Conservation (phyloP, 2,888 invertebrate species). For the Bombyx huttoni region DNA sequence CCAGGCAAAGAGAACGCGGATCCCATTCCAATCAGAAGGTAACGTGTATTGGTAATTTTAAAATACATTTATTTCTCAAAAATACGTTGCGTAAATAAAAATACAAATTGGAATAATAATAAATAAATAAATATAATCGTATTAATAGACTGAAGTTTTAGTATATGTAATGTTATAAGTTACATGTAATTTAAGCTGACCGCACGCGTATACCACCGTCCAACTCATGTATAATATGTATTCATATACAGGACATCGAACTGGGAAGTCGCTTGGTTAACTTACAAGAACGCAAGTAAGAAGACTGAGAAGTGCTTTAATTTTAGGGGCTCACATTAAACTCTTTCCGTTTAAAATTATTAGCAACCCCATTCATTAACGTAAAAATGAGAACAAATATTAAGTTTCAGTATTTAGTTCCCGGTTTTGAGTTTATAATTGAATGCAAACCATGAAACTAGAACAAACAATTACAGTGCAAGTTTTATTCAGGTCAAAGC, state of each 20-base stretch:
- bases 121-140: too few species aligned
- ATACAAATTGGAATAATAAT: too few species aligned
- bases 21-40: background rate
- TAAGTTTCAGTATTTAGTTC: background rate
- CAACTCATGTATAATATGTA: background rate
- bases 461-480: background rate
- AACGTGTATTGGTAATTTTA: background rate
- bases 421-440: background rate
- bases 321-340: background rate
- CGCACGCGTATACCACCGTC: too few species aligned
- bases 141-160: too few species aligned
- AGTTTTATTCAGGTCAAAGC: background rate
- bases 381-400: background rate
- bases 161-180: too few species aligned
- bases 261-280: background rate
- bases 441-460: background rate
- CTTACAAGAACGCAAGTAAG: background rate
- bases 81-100: too few species aligned
- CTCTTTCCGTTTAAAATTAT: background rate
- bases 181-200: too few species aligned
- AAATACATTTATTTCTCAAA: too few species aligned
- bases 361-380: background rate
- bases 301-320: background rate
- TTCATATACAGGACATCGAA: background rate
- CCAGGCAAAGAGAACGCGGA: background rate